These are phyloP conservation scores for Metopolophium dirhodum DNA, from an alignment of 1,140 invertebrate genomes.

Conservation along the genomic window DNA sequence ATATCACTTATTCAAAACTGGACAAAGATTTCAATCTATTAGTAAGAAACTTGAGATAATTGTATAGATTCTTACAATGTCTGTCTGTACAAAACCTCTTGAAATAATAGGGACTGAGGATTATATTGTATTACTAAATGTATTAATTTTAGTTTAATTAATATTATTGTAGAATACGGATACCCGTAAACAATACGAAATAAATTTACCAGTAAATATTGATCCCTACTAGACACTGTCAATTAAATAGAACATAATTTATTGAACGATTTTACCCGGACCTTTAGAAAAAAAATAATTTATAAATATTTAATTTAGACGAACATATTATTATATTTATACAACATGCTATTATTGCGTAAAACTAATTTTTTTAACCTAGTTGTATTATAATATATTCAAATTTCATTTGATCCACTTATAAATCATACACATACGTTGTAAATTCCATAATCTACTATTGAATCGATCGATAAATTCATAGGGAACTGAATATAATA, in stretches of 20 bases:
- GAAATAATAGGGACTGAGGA: not conserved
- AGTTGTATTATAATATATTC: too few species aligned
- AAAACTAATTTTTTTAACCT: too few species aligned
- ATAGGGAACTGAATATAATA: too few species aligned
- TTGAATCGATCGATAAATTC: too few species aligned
- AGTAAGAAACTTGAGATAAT: not conserved
- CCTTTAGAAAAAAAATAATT: not conserved
- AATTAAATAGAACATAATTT: not conserved
- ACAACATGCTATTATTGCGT: too few species aligned
- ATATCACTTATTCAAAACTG: slow-evolving; percentile 4
- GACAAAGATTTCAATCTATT: not conserved
- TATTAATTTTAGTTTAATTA: not conserved
- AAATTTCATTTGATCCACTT: too few species aligned
- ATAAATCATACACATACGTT: too few species aligned
- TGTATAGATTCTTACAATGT: not conserved
- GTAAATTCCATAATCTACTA: too few species aligned
- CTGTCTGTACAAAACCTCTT: not conserved
- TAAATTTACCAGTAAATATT: not conserved
- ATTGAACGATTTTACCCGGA: not conserved
- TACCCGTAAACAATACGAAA: not conserved
- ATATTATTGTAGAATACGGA: not conserved
- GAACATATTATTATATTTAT: not conserved
- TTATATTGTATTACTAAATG: not conserved
- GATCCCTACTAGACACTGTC: not conserved
- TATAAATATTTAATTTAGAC: not conserved